phyloP scores from a whole-genome alignment of 2,888 invertebrate genomes.

The Perithous albicinctus region DNA sequence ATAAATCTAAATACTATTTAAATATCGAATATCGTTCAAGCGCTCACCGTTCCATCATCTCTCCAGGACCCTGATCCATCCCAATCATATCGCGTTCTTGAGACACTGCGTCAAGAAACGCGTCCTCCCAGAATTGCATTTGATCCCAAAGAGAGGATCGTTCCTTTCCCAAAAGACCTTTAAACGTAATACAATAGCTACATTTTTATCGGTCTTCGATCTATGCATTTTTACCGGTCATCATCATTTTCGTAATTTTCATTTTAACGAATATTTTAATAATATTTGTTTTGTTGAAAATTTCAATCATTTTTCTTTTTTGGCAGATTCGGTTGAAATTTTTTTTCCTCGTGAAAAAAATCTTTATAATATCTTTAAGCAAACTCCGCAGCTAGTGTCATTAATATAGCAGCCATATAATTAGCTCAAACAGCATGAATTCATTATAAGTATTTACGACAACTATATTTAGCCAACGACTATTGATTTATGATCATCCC shows the following conservation, averaged over 20 bases:
- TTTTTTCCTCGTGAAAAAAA: too few species aligned
- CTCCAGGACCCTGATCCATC: conserved; percentile 99
- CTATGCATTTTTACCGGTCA: too few species aligned
- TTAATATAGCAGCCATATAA: not conserved
- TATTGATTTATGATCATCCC: not conserved
- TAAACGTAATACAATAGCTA: conserved; percentile 9
- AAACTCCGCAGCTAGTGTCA: not conserved
- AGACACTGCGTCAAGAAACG: conserved; percentile 98
- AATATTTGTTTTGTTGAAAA: too few species aligned
- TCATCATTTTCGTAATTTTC: too few species aligned
- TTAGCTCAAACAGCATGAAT: not conserved
- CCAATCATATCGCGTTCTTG: conserved; percentile 99
- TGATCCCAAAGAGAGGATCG: conserved; percentile 98
- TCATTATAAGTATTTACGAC: not conserved
- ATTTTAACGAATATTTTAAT: too few species aligned
- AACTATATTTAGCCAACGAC: not conserved
- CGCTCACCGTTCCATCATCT: conserved; percentile 96
- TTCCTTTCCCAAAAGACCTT: conserved; percentile 89
- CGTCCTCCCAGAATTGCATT: conserved; percentile 99
- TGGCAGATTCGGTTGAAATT: too few species aligned
- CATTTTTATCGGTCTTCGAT: too few species aligned
- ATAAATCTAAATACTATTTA: too few species aligned
- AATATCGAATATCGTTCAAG: not conserved
- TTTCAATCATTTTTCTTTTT: too few species aligned
- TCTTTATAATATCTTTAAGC: too few species aligned